phyloP scores from a whole-genome alignment of 2,797 vertebrate genomes.

The Smutsia gigantea region DNA sequence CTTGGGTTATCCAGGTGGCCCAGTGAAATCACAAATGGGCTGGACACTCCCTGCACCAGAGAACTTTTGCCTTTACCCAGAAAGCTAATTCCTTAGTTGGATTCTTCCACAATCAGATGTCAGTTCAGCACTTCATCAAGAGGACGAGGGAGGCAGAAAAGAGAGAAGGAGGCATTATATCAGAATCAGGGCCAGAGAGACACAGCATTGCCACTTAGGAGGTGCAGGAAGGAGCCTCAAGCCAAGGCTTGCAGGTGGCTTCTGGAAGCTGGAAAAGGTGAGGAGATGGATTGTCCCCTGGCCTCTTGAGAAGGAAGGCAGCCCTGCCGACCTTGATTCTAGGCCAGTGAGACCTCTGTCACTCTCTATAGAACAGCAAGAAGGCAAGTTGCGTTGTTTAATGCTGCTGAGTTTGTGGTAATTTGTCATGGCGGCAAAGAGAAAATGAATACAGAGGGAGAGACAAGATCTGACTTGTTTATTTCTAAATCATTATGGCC shows the following conservation, averaged over 20 bases:
- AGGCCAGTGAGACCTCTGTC: not conserved
- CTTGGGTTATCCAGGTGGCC: not conserved
- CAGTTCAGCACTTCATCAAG: not conserved
- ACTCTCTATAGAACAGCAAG: not conserved
- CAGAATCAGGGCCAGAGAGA: not conserved
- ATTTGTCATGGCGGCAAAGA: not conserved
- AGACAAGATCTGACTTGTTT: not conserved
- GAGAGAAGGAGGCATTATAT: not conserved
- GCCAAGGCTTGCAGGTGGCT: not conserved
- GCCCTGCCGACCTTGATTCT: not conserved
- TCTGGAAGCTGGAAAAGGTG: not conserved
- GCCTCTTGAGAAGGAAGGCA: not conserved
- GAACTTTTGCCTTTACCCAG: not conserved
- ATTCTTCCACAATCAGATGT: not conserved
- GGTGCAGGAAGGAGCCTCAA: not conserved
- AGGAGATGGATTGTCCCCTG: not conserved
- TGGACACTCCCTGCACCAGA: fast-evolving
- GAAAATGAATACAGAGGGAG: not conserved
- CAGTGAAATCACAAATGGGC: not conserved
- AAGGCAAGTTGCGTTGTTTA: not conserved
- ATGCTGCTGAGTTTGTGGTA: not conserved
- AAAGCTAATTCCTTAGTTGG: not conserved
- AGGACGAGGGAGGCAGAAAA: not conserved
- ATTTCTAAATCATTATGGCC: not conserved
- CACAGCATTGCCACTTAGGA: not conserved